Conservation (phyloP, 1,140 invertebrate species). For the Homarus americanus region DNA sequence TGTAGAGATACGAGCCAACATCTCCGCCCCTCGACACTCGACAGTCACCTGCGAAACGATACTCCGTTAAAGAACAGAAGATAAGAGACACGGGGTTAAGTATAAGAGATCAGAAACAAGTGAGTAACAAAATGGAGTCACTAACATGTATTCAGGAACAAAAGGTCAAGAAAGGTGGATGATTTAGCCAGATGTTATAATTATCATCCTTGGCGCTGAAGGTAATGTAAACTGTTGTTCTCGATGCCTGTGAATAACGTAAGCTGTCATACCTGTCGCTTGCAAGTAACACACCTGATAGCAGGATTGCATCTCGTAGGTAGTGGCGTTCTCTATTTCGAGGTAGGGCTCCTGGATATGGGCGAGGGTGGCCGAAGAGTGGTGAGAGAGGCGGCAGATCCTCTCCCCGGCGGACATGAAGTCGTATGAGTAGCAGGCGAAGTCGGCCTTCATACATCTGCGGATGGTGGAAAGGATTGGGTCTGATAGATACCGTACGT, state of each 20-base stretch:
- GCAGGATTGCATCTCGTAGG: slow-evolving; percentile 94
- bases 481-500: no score
- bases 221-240: no score
- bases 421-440: slow-evolving; percentile 94
- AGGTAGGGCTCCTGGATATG: slow-evolving; percentile 80
- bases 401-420: slow-evolving; percentile 94
- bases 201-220: no score
- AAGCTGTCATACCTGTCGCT: no score
- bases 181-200: no score
- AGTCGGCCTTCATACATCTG: slow-evolving; percentile 88
- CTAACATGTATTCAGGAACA: no score
- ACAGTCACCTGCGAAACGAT: slow-evolving; percentile 81
- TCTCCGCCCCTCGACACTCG: slow-evolving; percentile 91
- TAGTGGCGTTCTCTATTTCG: slow-evolving; percentile 80
- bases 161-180: no score
- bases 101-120: no score
- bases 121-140: no score
- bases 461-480: not conserved
- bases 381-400: slow-evolving; percentile 94
- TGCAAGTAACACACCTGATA: slow-evolving; percentile 86
- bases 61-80: not conserved
- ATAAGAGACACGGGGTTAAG: no score
- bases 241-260: no score
- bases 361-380: slow-evolving; percentile 89
- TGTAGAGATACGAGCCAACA: slow-evolving; percentile 94